A percentile compares a stretch with the other conserved stretches of the same genome.
These are phyloP conservation scores for Papilio polytes DNA, from an alignment of 1,140 invertebrate species.

Conservation along the genomic window DNA sequence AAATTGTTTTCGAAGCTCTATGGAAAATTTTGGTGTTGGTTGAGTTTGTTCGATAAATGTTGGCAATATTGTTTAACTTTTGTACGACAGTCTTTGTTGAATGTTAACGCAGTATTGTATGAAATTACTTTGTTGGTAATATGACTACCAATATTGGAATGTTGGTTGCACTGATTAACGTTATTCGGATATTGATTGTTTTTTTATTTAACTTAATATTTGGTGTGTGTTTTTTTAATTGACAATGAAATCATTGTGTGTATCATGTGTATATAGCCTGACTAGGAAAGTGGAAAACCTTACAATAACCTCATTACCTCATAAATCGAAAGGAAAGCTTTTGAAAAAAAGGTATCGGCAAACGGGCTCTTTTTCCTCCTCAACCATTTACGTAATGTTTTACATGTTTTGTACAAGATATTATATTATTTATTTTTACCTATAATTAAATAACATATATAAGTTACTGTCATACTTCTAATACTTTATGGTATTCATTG, in stretches of 20 bases:
- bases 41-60: not conserved
- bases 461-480: not conserved
- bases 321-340: not conserved
- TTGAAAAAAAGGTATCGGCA: not conserved
- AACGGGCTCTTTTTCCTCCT: not conserved
- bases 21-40: not conserved
- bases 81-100: not conserved
- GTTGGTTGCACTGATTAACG: not conserved
- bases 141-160: not conserved
- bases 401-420: not conserved
- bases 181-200: too few species aligned
- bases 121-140: not conserved
- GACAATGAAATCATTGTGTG: not conserved
- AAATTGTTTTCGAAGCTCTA: constrained; percentile 10
- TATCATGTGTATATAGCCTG: not conserved
- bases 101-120: not conserved
- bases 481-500: not conserved
- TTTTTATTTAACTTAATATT: too few species aligned
- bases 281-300: not conserved
- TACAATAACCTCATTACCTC: not conserved
- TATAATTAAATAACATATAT: not conserved
- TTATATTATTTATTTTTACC: not conserved
- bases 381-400: not conserved
- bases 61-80: constrained; percentile 10
- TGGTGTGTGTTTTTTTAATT: not conserved